A percentile compares a stretch with the other conserved stretches of the same genome.
phyloP scores from a whole-genome alignment of 2,888 invertebrate genomes.

The Ypsolopha sequella region DNA sequence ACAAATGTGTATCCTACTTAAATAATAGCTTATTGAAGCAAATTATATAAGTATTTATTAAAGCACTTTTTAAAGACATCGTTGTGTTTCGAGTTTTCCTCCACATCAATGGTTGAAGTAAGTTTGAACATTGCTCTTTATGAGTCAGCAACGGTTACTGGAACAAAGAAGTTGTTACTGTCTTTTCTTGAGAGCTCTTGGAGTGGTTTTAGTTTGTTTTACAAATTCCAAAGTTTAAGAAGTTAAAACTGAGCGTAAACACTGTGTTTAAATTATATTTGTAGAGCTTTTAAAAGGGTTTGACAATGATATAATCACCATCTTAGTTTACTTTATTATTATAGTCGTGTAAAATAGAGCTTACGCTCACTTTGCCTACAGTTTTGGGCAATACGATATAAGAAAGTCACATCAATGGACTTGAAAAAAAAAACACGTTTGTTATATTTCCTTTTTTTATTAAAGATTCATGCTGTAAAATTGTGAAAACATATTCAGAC shows the following conservation, averaged over 20 bases:
- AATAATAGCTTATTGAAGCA: no score
- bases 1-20: no score
- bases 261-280: conserved; percentile 18
- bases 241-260: conserved; percentile 26
- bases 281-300: no score
- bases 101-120: no score
- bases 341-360: background rate
- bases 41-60: no score
- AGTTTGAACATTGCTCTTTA: conserved; percentile 6
- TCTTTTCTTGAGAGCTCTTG: background rate
- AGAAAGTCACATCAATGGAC: background rate
- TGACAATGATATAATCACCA: no score
- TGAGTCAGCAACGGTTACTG: conserved; percentile 4
- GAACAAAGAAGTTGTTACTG: background rate
- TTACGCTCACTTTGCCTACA: background rate
- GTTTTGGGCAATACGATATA: background rate
- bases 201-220: background rate
- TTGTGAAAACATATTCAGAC: no score
- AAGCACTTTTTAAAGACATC: no score
- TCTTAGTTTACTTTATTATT: no score
- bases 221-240: conserved; percentile 9
- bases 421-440: background rate
- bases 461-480: no score
- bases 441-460: no score
- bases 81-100: no score